Evolutionary conservation across 2,797 vertebrate genomes (phyloP), one percentile per base, ranked within the genome.

Genomic region (Acanthornis magna): DNA sequence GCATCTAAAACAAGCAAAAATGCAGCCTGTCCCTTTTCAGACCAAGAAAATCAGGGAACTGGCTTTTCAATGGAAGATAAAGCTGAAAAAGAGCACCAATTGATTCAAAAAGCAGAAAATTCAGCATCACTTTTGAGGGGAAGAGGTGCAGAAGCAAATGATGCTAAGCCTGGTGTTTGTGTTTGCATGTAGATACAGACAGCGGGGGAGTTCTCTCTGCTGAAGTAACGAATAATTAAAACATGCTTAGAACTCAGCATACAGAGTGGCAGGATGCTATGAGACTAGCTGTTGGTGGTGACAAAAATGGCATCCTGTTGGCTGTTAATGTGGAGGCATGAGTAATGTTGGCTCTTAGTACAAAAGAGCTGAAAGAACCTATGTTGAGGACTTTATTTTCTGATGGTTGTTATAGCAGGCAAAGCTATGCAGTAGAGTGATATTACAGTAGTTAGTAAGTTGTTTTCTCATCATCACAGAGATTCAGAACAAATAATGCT

Each of bases 191-290:
- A 87, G 85, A 93, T 92, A 86, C 22, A 67, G 57, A 89, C 84
- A 89, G 72, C 60, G 7, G 74, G 85, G 91, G 58, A 78, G 30
- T 62, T 85, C 36, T 81, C 36, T 67, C 62, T 77, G 50, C 32
- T 88, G 48, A 72, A 58, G 51, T 71, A 55, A 91, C 75, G 67
- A 89, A 96, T 96, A 96, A 96, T 92, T 83, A 93, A 95, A 92
- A 40, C 13, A 32, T 68, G 25, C 40, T 77, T 90, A 94, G 73
- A 89, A 76, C 21, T 22, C 61, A 54, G 68, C 23, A 55, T 5
- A 68, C 0, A 38, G 38, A 61, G 36, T 63, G 27, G 12, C 47
- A 84, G 73, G 26, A 45, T 81, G 63, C 66, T 89, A 62, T 67
- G 38, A 87, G 51, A 84, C 34, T 60, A 80, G 20, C 70, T 85